Evolutionary conservation across 2,797 vertebrate genomes (phyloP), one percentile per base, ranked within the genome.

Genomic region (Apogon hyalosoma): DNA sequence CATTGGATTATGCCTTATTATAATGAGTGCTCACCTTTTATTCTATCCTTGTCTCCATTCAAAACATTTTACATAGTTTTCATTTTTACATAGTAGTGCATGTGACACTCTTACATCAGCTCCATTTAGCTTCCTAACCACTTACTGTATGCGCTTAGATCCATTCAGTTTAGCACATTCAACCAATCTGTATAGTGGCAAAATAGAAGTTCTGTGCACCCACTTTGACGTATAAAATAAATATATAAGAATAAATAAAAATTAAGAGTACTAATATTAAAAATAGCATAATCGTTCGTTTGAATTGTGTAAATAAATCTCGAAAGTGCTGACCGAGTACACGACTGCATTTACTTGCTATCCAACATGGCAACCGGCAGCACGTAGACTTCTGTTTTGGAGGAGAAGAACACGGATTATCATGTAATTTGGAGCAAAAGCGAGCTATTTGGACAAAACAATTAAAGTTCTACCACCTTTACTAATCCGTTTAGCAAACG

Each of bases 351-450:
- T 72, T 80, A 61, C 83, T 24, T 39, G 3, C 6, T 61, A 68
- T 80, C 64, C 81, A 92, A 90, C 45, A 92, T 92, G 91, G 91
- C 89, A 65, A 4, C 68, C 2, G n/a, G 48, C 24, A 9, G 65
- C 48, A 28, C 36, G 56, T 82, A 79, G 75, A 51, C 16, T 51
- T 48, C 38, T 54, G 69, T 83, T 81, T 71, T 68, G 45, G 63
- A 24, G 14, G 46, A 15, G 8, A 75, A 75, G 15, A 38, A 7
- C 3, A 19, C 36, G 72, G 72, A 77, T 80, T 80, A 63, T 49
- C 28, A 7, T 43, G 10, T 15, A 0, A 50, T 69, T 75, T 81
- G 36, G 68, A 69, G 6, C 40, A 57, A 8, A 9, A 54, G 12
- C 7, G 9, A 51, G 52, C 11, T 11, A 48, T 52, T 42, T 56